Evolutionary conservation across 2,113 vertebrate species (phyloP), one percentile per base, ranked within the genome.

Genomic region (Empidonax traillii): DNA sequence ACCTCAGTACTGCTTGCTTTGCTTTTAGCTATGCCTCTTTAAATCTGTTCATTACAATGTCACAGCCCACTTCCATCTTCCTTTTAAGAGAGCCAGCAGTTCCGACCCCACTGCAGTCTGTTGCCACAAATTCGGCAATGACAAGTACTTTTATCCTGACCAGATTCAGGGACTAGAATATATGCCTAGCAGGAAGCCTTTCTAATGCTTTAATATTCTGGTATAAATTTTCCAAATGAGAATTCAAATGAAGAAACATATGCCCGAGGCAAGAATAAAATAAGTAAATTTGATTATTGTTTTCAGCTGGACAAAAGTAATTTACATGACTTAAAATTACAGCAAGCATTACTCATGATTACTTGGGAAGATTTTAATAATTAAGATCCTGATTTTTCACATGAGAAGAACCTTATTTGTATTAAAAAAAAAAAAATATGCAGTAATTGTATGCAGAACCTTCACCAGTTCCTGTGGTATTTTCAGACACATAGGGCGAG

Each of bases 231-330:
- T 59, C 62, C 79, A 91, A 93, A 82, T 61, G 51, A 89, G 43
- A 94, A 83, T 69, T 80, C 72, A 90, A 69, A 91, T 66, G n/a
- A 90, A 90, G 31, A 89, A 95, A 85, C 31, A 47, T 21, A 87
- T 25, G 37, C 46, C 39, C 31, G 46, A 66, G 43, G 85, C 58
- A 93, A 85, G 49, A 86, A 73, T 22, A 7, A 74, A 93, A 3
- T 46, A 72, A 39, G 37, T 58, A 68, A n/a, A 79, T 77, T 51
- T 68, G 53, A 77, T 91, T 62, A 77, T 15, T 41, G 52, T 53
- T 94, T 94, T 93, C 55, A 84, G 47, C 53, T 16, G 21, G 78
- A 83, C 75, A 74, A 37, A 94, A 93, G 39, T 87, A 19, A 86
- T 87, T 74, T 74, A 56, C 67, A 13, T 5, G 11, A 90, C 52